Conservation (phyloP, 2,797 vertebrate genomes). For the Mus caroli region DNA sequence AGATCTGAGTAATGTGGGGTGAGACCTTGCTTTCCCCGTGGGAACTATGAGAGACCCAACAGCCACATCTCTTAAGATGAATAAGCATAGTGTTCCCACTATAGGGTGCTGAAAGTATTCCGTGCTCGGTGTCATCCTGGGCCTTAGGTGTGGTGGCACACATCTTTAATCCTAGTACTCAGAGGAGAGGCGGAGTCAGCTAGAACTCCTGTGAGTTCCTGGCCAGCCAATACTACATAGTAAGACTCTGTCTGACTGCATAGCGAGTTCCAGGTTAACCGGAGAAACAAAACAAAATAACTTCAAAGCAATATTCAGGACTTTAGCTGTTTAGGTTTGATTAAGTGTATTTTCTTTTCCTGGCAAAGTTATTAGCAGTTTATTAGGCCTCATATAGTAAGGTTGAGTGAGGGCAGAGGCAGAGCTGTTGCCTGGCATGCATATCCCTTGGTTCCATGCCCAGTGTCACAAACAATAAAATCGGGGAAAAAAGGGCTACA, state of each 20-base stretch:
- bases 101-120: not conserved
- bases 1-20: not conserved
- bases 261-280: not conserved
- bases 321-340: not conserved
- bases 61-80: not conserved
- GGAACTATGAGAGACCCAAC: not conserved
- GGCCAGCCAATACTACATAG: not conserved
- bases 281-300: not conserved
- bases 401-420: not conserved
- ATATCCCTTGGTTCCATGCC: not conserved
- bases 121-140: rapidly evolving
- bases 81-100: not conserved
- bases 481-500: not conserved
- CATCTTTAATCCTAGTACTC: not conserved
- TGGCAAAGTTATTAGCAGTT: not conserved
- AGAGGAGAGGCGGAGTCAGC: not conserved
- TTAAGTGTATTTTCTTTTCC: not conserved
- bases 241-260: not conserved
- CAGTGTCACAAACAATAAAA: not conserved
- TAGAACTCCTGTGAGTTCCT: not conserved
- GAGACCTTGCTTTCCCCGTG: not conserved
- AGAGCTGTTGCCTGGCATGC: not conserved
- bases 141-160: no score
- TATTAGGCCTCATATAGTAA: not conserved
- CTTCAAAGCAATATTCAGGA: not conserved